phyloP scores from a whole-genome alignment of 2,113 vertebrate species.

The Tetrax tetrax region DNA sequence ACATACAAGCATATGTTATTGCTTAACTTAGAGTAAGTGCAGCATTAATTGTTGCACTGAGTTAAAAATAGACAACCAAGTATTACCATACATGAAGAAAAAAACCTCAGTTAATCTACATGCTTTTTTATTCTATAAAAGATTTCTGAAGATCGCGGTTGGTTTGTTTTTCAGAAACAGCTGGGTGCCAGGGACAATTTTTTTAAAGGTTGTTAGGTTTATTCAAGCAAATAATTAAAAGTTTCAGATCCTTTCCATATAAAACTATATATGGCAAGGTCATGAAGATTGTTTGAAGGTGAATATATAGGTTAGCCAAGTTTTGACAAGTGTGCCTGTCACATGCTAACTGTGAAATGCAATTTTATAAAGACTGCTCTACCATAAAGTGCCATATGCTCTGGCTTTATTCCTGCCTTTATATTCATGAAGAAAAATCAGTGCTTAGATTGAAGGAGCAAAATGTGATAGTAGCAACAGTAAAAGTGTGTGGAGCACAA shows the following conservation, averaged over 20 bases:
- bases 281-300: not conserved
- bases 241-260: not conserved
- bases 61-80: not conserved
- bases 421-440: not conserved
- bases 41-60: not conserved
- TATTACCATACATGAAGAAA: not conserved
- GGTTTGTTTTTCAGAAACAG: not conserved
- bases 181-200: not conserved
- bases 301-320: not conserved
- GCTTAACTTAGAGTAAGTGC: not conserved
- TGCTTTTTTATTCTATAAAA: not conserved
- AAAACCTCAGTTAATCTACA: not conserved
- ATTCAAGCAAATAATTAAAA: not conserved
- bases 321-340: not conserved
- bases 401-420: not conserved
- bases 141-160: not conserved
- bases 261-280: not conserved
- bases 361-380: not conserved
- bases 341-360: not conserved
- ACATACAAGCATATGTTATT: not conserved
- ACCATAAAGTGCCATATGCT: not conserved
- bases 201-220: not conserved
- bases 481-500: not conserved
- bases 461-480: not conserved
- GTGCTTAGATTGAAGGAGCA: not conserved